Conservation (phyloP, 1,140 invertebrate species). For the Meloidogyne chitwoodi region DNA sequence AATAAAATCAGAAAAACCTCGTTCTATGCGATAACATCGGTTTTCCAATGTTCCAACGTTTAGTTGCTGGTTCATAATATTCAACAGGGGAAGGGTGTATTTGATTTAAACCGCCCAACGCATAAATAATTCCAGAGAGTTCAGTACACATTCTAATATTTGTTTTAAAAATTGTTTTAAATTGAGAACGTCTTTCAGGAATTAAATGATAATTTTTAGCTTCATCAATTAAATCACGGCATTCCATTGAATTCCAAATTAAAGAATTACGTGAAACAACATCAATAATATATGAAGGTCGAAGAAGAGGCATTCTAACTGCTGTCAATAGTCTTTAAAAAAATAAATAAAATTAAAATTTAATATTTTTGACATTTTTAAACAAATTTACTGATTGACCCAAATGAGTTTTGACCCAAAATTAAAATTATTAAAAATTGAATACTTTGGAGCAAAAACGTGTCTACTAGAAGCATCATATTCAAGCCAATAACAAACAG, state of each 20-base stretch:
- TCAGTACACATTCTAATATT: conserved; percentile 74
- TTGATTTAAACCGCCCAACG: conserved; percentile 72
- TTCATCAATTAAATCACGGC: conserved; percentile 75
- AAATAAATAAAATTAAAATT: not conserved
- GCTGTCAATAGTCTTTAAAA: conserved; percentile 70
- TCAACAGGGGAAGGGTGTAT: conserved; percentile 66
- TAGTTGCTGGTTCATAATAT: conserved; percentile 76
- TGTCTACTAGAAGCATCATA: conserved; percentile 20
- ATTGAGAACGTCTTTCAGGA: conserved; percentile 73
- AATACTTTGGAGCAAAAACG: conserved; percentile 26
- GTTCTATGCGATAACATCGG: conserved; percentile 76
- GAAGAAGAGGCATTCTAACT: conserved; percentile 75
- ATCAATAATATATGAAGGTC: conserved; percentile 77
- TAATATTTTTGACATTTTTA: conserved; percentile 58
- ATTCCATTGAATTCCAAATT: conserved; percentile 64
- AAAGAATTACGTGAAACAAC: conserved; percentile 76
- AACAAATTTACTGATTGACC: conserved; percentile 46
- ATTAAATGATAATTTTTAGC: conserved; percentile 78
- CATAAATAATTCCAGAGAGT: conserved; percentile 75
- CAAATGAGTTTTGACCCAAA: too few relatives aligned
- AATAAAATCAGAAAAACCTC: not conserved
- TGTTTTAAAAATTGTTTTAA: conserved; percentile 69
- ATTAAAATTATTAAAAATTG: too few relatives aligned
- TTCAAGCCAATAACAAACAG: conserved; percentile 33
- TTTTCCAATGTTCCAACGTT: conserved; percentile 72